Conservation (phyloP, 1,140 invertebrate genomes). For the Scaptomyza graminum region DNA sequence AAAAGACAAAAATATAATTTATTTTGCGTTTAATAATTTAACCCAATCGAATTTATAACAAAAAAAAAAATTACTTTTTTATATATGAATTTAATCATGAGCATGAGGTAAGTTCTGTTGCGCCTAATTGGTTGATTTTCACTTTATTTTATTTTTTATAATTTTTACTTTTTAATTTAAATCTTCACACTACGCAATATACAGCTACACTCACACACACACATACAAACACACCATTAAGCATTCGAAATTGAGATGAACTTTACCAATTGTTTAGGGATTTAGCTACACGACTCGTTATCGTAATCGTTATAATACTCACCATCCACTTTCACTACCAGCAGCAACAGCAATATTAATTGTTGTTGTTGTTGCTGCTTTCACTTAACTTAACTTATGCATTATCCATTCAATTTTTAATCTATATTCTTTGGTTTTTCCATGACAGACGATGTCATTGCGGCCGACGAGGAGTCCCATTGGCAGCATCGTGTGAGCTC, state of each 20-base stretch:
- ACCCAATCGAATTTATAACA: slow-evolving; percentile 54
- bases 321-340: slow-evolving; percentile 8
- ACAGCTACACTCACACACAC: slow-evolving; percentile 19
- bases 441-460: slow-evolving; percentile 80
- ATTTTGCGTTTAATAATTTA: slow-evolving; percentile 74
- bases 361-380: slow-evolving; percentile 3
- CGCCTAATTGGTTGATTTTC: slow-evolving; percentile 72
- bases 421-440: not conserved
- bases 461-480: slow-evolving; percentile 86
- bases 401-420: slow-evolving; percentile 1
- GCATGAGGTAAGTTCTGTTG: slow-evolving; percentile 82
- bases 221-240: slow-evolving; percentile 27
- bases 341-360: slow-evolving; percentile 13
- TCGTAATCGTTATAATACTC: slow-evolving; percentile 24
- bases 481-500: slow-evolving; percentile 93
- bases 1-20: slow-evolving; percentile 69
- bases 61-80: slow-evolving; percentile 39
- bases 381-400: slow-evolving; percentile 2
- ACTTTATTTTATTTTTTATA: slow-evolving; percentile 36
- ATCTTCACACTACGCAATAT: slow-evolving; percentile 21
- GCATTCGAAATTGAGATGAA: slow-evolving; percentile 43
- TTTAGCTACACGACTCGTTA: slow-evolving; percentile 23
- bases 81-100: slow-evolving; percentile 62
- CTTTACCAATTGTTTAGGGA: slow-evolving; percentile 38
- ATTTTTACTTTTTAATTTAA: slow-evolving; percentile 38